These are phyloP conservation scores for Microctonus hyperodae DNA, from an alignment of 2,888 invertebrate species.

Conservation along the genomic window DNA sequence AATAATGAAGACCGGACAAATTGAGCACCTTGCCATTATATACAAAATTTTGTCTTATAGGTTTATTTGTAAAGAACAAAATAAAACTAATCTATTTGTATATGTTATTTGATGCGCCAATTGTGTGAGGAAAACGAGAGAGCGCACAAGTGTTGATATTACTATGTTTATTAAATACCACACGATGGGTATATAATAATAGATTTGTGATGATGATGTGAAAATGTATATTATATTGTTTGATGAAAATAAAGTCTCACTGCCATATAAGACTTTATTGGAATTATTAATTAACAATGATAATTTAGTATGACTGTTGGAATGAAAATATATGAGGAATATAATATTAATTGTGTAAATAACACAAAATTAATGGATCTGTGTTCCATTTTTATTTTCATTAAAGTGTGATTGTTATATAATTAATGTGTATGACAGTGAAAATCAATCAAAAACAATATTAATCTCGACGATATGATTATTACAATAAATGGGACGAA, in stretches of 20 bases:
- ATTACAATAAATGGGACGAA: not conserved
- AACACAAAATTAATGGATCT: conserved; percentile 12
- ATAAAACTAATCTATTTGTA: conserved; percentile 14
- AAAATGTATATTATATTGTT: conserved; percentile 17
- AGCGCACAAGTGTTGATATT: conserved; percentile 8
- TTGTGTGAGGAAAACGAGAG: not conserved
- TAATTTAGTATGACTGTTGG: conserved; percentile 22
- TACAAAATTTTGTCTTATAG: conserved; percentile 2
- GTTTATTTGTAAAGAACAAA: conserved; percentile 21
- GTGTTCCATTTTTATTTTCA: not conserved
- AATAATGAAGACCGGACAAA: conserved; percentile 6
- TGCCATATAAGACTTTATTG: conserved; percentile 29
- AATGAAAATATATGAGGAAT: conserved; percentile 20
- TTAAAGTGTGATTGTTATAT: not conserved
- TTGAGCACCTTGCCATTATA: conserved; percentile 8
- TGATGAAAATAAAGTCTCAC: conserved; percentile 27
- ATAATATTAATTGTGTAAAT: conserved; percentile 24
- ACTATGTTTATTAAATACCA: not conserved
- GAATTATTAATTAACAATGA: conserved; percentile 14
- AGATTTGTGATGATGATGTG: not conserved
- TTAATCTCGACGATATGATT: not conserved
- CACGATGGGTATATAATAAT: not conserved
- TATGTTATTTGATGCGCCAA: conserved; percentile 5
- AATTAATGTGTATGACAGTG: not conserved
- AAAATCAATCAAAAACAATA: not conserved